Base-by-base conservation (phyloP, 2,888 invertebrate species). In the Lycaena phlaeas region DNA sequence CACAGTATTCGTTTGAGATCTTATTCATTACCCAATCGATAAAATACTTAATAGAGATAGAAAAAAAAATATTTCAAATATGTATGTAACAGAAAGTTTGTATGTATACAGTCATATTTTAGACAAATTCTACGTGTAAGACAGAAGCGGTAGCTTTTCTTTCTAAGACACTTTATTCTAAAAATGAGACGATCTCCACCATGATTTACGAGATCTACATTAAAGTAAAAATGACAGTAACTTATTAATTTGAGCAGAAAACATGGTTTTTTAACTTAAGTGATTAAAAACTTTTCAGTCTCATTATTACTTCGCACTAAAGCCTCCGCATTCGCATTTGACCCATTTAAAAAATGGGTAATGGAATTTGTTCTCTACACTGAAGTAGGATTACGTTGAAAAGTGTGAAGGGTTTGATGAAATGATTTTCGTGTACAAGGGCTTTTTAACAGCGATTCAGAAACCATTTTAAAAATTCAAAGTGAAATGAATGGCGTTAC, bases 201-300 rank as follows among this genome's bases (percentile, higher is more conserved):
- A n/a, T n/a, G n/a, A n/a, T n/a, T n/a, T n/a, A 4, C 9, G 9
- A 22, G 5, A 9, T 22, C 22, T 22, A 22, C 9, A 6, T 22
- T 2, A 22, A 22, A 22, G 22, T 22, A 22, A 22, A 22, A 22
- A 6, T 5, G 11, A 12, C 18, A 34, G 22, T 34, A 18, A 18
- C 12, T 22, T 17, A 34, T 22, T 34, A 34, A 34, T 22, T 22
- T 18, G 30, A 12, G 18, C 11, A 34, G 17, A 17, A 11, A 22
- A 34, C 34, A 34, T 11, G 34, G 7, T 22, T 34, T 34, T 18
- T 31, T 31, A 18, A 18, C 9, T 31, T 34, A 34, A 34, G 34
- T 34, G 22, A 34, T 34, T 34, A 34, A 34, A 34, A 34, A 22
- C 12, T 34, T 34, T 22, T 17, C 14, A 14, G 12, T 22, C 12